Evolutionary conservation across 2,888 invertebrate genomes (phyloP), one percentile per base, ranked within the genome.

Genomic region (Globia sparganii): DNA sequence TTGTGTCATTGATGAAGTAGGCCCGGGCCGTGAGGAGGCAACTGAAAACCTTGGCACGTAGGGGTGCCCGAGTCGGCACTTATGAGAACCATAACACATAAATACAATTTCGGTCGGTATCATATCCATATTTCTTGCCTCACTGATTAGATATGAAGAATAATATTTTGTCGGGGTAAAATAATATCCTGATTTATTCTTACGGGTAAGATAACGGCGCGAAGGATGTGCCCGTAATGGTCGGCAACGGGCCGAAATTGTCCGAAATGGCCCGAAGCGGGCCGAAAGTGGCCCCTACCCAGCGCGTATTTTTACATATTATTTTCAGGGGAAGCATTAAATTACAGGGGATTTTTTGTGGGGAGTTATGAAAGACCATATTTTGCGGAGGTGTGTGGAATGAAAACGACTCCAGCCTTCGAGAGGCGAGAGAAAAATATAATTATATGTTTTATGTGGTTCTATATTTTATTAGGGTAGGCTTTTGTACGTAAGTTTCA

Each of bases 81-180:
- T 85, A 86, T 83, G 85, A 81, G 86, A 89, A 91, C 90, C 90
- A 89, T 88, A 90, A 90, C 91, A 88, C 93, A 91, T 93, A 92
- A 92, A 94, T 93, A 92, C 89, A 88, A 90, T 87, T 88, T 83
- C 78, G 87, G 91, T 89, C 88, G 89, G 89, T 90, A 90, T 90
- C 90, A 90, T 91, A 91, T 92, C 92, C 93, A 95, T 95, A 94
- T 94, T 93, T 94, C 94, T 93, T 91, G 90, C 87, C 91, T 87
- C 91, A 90, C 93, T 95, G 95, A 96, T 96, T 95, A 95, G 95
- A 95, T 96, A 95, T 93, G 94, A 93, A 93, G 92, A 94, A 94
- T 94, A 94, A 95, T 95, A 95, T 94, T 93, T 93, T 90, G 88
- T 92, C 92, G 89, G 91, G 84, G 92, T 90, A 93, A 94, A 94